These are phyloP conservation scores for Ambastaia sidthimunki DNA, from an alignment of 2,797 vertebrate species.

Conservation along the genomic window DNA sequence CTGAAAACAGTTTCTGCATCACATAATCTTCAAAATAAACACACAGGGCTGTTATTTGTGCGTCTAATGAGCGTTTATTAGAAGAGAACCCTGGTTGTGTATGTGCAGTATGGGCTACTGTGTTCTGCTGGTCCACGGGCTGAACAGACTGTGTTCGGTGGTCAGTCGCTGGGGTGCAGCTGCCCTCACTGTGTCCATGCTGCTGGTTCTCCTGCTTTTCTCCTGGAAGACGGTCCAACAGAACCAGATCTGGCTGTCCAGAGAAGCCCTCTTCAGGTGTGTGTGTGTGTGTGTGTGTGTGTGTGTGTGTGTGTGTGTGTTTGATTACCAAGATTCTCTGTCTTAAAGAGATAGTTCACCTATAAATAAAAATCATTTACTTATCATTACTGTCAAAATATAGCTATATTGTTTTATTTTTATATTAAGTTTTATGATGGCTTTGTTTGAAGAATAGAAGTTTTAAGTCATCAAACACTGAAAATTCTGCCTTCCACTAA, in stretches of 20 bases:
- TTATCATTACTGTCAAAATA: too few species aligned
- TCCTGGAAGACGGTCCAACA: conserved; percentile 94
- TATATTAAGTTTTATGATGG: too few species aligned
- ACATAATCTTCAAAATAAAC: not conserved
- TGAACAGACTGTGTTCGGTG: conserved; percentile 82
- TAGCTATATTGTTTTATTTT: too few species aligned
- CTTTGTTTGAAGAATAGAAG: too few species aligned
- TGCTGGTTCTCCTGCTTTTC: conserved; percentile 88
- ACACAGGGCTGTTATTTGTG: not conserved
- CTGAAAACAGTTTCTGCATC: not conserved
- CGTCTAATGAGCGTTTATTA: not conserved
- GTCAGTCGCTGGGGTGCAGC: conserved; percentile 82
- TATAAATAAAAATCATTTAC: not conserved
- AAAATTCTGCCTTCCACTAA: too few species aligned
- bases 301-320: conserved; percentile 66
- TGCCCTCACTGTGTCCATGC: conserved; percentile 78
- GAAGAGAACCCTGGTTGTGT: conserved; percentile 1
- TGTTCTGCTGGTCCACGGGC: conserved; percentile 89
- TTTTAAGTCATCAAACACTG: too few species aligned
- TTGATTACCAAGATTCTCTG: not conserved
- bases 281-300: not conserved
- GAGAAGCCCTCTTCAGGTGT: conserved; percentile 94
- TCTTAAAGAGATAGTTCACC: not conserved
- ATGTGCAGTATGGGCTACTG: conserved; percentile 92
- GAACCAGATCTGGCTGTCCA: conserved; percentile 93